These are phyloP conservation scores for Notolabrus celidotus DNA, from an alignment of 2,797 vertebrate species.

Conservation along the genomic window DNA sequence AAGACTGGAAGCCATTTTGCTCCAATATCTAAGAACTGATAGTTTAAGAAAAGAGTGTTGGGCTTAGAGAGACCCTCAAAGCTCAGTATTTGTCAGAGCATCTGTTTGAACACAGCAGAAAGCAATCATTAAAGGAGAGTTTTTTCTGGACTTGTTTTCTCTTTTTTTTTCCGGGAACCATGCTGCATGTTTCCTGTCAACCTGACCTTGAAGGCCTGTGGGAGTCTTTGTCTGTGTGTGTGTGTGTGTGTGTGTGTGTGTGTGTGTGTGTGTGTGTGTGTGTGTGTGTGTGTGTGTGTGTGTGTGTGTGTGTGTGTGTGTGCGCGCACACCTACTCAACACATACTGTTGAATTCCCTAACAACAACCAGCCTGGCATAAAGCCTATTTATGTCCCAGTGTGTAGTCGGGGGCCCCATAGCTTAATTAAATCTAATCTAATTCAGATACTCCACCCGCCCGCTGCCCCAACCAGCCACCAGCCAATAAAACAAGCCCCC, in stretches of 20 bases:
- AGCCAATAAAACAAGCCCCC: constrained; percentile 76
- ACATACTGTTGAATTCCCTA: constrained; percentile 52
- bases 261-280: constrained; percentile 16
- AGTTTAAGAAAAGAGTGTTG: neutral
- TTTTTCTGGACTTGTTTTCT: constrained; percentile 24
- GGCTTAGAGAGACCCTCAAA: neutral
- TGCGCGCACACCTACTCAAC: no score
- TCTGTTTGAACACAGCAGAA: constrained; percentile 11
- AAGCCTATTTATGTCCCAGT: constrained; percentile 66
- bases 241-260: constrained; percentile 2
- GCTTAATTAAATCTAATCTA: constrained; percentile 82
- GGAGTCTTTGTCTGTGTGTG: constrained; percentile 39
- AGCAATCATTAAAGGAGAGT: constrained; percentile 1
- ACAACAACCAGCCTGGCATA: constrained; percentile 63
- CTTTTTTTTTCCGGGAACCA: constrained; percentile 40
- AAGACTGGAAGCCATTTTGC: neutral
- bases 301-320: constrained; percentile 17
- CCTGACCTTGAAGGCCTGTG: constrained; percentile 70
- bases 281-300: constrained; percentile 2
- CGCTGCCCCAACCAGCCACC: constrained; percentile 59
- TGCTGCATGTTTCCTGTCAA: constrained; percentile 59
- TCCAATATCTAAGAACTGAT: neutral
- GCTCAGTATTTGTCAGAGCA: constrained; percentile 3
- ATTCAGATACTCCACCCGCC: constrained; percentile 76
- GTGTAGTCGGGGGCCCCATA: constrained; percentile 67